Evolutionary conservation across 1,140 invertebrate genomes (phyloP).

Genomic region (Trachelipus rathkii): DNA sequence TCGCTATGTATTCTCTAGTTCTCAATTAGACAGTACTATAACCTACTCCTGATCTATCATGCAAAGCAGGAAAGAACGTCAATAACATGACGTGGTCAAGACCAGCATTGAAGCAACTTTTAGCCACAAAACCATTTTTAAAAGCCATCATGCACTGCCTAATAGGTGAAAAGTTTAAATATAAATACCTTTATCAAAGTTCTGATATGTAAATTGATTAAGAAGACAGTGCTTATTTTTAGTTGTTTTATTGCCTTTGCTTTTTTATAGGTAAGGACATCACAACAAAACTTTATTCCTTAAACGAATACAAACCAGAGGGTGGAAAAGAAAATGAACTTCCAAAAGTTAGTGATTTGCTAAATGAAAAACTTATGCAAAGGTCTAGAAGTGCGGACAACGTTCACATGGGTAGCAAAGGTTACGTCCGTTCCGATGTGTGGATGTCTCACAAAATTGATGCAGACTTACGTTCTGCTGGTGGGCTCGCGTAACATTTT

Average conservation of each 20-base stretch:
- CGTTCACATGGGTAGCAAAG: not conserved
- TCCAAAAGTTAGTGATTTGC: not conserved
- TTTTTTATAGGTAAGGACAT: slow-evolving; percentile 68
- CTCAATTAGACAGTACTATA: too few species aligned
- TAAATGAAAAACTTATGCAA: not conserved
- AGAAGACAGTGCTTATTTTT: not conserved
- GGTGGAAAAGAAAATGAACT: not conserved
- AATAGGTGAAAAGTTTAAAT: not conserved
- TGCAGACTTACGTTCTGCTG: too few species aligned
- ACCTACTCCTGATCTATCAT: not conserved
- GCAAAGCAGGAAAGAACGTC: not conserved
- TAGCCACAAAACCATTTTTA: not conserved
- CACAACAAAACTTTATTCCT: slow-evolving; percentile 74
- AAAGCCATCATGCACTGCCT: not conserved
- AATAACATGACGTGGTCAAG: not conserved
- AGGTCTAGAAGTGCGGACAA: not conserved
- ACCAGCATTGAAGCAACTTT: not conserved
- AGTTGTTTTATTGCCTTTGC: not conserved
- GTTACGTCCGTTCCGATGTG: not conserved
- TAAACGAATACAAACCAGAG: slow-evolving; percentile 61
- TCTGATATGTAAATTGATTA: not conserved
- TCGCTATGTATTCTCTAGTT: too few species aligned
- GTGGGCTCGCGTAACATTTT: too few species aligned
- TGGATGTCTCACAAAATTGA: not conserved
- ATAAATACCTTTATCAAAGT: not conserved